Conservation (phyloP, 2,888 invertebrate genomes). For the Caenorhabditis panamensis region DNA sequence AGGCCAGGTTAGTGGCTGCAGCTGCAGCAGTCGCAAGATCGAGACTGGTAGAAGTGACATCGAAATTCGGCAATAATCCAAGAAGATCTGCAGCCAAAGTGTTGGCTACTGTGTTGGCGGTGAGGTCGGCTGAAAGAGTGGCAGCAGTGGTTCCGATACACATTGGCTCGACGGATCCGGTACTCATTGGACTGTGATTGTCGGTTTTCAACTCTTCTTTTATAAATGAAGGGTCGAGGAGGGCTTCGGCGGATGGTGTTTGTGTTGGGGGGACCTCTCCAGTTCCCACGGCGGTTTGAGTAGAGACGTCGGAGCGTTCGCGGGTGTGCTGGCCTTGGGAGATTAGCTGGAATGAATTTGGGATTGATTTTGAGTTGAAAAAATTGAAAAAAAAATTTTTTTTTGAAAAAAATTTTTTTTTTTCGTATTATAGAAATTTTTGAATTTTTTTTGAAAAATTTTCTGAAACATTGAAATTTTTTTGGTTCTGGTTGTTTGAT, state of each 20-base stretch:
- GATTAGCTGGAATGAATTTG: constrained; percentile 22
- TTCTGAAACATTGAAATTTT: no score
- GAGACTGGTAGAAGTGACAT: constrained; percentile 16
- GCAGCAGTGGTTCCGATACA: constrained; percentile 7
- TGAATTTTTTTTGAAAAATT: no score
- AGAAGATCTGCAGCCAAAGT: constrained; percentile 48
- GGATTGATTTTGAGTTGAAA: constrained; percentile 8
- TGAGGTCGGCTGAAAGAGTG: not conserved
- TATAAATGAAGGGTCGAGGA: constrained; percentile 6
- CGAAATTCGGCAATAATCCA: constrained; percentile 49
- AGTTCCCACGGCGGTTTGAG: constrained; percentile 41
- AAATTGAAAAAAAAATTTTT: no score
- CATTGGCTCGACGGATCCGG: constrained; percentile 43
- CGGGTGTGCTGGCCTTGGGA: constrained; percentile 37
- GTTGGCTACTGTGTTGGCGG: not conserved
- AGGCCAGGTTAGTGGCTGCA: constrained; percentile 19
- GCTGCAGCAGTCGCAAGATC: constrained; percentile 29
- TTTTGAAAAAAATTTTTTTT: no score
- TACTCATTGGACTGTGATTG: no score
- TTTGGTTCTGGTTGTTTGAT: no score
- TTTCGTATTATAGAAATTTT: no score
- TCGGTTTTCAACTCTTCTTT: constrained; percentile 29
- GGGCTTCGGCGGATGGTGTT: not conserved
- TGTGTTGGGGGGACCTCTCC: constrained; percentile 1
- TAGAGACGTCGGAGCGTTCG: constrained; percentile 47